Evolutionary conservation across 2,888 invertebrate genomes (phyloP), one percentile per base, ranked within the genome.

Genomic region (Pachycephus smyrnensis): DNA sequence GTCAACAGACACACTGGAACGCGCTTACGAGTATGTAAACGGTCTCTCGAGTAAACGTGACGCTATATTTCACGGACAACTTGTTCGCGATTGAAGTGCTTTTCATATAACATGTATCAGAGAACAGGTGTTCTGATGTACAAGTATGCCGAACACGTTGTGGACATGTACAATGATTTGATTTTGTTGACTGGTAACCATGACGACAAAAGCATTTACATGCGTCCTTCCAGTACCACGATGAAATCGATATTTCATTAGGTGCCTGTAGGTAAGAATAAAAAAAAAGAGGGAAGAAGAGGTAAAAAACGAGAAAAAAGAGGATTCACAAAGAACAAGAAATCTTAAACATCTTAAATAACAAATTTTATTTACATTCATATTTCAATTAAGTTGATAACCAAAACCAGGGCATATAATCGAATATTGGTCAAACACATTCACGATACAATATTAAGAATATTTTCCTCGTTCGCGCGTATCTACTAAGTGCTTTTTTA

Each of bases 291-390:
- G 11, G 23, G 23, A 31, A 32, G 71, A 32, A 71, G 30, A n/a
- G 69, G 11, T 11, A 15, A 23, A 15, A 4, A 23, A 40, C 6
- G 12, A 15, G 30, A 32, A 15, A 69, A 30, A 31, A 69, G 4
- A 71, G 0, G 9, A 15, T 31, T 32, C 12, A 31, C 32, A n/a
- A 71, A 9, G 11, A 32, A 69, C 32, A 33, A 71, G 71, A 32
- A 32, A 31, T 73, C 35, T 80, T 77, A 76, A 83, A 82, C 82
- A 81, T 82, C 81, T 87, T 85, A 84, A 89, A 89, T 89, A 90
- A 90, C 89, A 90, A 90, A 90, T 84, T 89, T 89, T 90, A 90
- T 90, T 90, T 89, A 90, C 89, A 90, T 87, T 86, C 82, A 84
- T 83, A 85, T 88, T 81, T 84, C 86, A 84, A 84, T 86, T 86